phyloP scores from a whole-genome alignment of 1,140 invertebrate species.

The Liolophura sinensis region DNA sequence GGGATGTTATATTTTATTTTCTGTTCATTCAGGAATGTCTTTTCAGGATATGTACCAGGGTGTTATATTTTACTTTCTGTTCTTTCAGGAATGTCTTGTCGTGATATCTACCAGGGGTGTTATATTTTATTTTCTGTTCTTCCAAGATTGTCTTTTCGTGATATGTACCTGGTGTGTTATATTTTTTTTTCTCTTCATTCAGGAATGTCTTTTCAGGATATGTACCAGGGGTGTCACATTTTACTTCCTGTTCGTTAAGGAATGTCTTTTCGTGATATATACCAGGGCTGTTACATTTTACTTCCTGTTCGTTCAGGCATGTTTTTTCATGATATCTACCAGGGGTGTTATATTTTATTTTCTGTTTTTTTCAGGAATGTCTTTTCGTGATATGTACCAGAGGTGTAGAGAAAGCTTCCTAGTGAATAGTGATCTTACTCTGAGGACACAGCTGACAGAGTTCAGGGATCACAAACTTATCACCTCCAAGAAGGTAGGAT shows the following conservation, averaged over 20 bases:
- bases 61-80: conserved; percentile 14
- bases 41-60: no score
- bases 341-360: no score
- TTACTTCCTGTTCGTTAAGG: no score
- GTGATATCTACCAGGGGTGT: conserved; percentile 80
- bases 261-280: no score
- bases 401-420: conserved; percentile 82
- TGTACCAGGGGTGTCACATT: conserved; percentile 81
- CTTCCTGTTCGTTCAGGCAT: no score
- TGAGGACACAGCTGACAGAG: conserved; percentile 87
- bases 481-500: conserved; percentile 68
- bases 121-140: no score
- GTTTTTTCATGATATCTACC: no score
- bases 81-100: conserved; percentile 79
- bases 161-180: no score
- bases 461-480: conserved; percentile 92
- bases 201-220: conserved; percentile 85
- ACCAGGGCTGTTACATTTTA: no score
- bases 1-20: no score
- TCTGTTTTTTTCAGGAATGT: conserved; percentile 69
- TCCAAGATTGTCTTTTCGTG: no score
- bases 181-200: conserved; percentile 37
- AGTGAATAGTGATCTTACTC: conserved; percentile 84
- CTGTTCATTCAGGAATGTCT: conserved; percentile 73
- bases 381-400: conserved; percentile 84